These are phyloP conservation scores for Tiliacea citrago DNA, from an alignment of 2,888 invertebrate species.

Conservation along the genomic window DNA sequence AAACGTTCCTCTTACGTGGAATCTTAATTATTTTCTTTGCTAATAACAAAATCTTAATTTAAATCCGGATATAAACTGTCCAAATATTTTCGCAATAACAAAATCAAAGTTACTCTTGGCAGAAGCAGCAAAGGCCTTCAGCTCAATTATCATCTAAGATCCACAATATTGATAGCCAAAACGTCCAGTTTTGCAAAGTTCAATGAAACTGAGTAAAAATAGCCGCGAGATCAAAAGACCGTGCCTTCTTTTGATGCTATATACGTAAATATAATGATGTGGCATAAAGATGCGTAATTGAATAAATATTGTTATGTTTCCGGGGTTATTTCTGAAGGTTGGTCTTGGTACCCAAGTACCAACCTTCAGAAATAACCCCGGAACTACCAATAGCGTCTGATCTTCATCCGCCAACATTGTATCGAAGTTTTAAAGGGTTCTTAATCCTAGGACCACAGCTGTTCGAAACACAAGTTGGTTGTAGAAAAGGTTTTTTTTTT, in stretches of 20 bases:
- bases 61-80: slow-evolving; percentile 27
- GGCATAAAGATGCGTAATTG: slow-evolving; percentile 39
- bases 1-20: neutral
- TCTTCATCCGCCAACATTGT: too few species aligned
- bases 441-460: too few species aligned
- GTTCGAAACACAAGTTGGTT: too few species aligned
- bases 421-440: too few species aligned
- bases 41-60: slow-evolving; percentile 14
- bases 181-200: slow-evolving; percentile 55
- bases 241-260: slow-evolving; percentile 54
- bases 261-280: slow-evolving; percentile 43
- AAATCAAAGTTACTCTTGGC: slow-evolving; percentile 58
- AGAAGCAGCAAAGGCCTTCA: slow-evolving; percentile 15
- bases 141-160: slow-evolving; percentile 48
- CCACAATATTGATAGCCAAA: slow-evolving; percentile 59
- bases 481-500: too few species aligned
- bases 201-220: slow-evolving; percentile 57
- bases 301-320: slow-evolving; percentile 35
- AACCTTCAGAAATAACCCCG: too few species aligned
- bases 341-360: neutral
- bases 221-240: slow-evolving; percentile 60
- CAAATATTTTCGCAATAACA: slow-evolving; percentile 52
- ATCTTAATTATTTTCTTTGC: slow-evolving; percentile 3
- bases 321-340: slow-evolving; percentile 33
- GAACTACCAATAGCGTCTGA: too few species aligned